Base-by-base conservation (phyloP, 1,140 invertebrate genomes). In the Schlechtendalia chinensis region DNA sequence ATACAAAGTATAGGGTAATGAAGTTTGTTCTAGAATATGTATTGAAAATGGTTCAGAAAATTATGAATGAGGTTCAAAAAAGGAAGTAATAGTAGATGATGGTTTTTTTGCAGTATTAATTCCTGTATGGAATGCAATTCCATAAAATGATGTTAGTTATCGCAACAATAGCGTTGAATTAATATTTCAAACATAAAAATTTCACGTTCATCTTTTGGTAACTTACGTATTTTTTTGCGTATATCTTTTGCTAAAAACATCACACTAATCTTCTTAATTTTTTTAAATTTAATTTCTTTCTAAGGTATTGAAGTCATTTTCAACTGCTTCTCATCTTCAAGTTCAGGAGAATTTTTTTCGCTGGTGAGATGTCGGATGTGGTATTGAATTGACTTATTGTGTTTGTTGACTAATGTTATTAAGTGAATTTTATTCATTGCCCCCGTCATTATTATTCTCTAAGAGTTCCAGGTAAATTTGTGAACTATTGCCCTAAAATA, bases 371-470 rank as follows among this genome's bases (percentile, higher is more conserved):
- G 59, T 63, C 32, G 4, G 59, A 29, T 17, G 24, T 63, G 6
- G 59, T 61, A 61, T 61, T 24, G 1, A 24, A 24, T 24, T 58
- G 27, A 24, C 27, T 29, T 61, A 22, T 61, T 61, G 58, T 61
- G 58, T 61, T 61, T 10, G 58, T 61, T 61, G 58, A 67, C 32
- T 67, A 67, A 67, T 11, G n/a, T 67, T 67, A 29, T 45, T 45
- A 67, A 29, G 63, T 3, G 63, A 67, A 67, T 67, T 67, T 39
- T 39, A 67, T 67, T 67, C 63, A 67, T 67, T 67, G 32, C 29
- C 61, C 29, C 39, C 32, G 63, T 65, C 63, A 0, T 67, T 45
- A 45, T 45, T 29, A 67, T 67, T 67, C 0, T 67, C 63, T 67
- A 67, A 67, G 32, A 29, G 32, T 67, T 67, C 63, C 63, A 24